These are phyloP conservation scores for Lordiphosa fenestrarum DNA, from an alignment of 2,888 invertebrate species.

Conservation along the genomic window DNA sequence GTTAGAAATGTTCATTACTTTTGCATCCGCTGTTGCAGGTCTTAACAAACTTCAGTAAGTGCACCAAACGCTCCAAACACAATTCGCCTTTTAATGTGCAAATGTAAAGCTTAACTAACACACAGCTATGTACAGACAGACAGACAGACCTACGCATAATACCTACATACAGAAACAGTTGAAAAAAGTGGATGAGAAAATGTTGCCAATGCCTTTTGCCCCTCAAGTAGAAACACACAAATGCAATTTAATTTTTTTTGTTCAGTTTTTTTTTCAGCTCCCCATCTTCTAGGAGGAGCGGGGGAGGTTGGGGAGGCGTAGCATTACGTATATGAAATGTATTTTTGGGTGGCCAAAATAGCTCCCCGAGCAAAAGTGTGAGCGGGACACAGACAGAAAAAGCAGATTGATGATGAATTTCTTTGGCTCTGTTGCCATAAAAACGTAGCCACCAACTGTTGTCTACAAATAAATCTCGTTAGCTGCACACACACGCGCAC, in stretches of 20 bases:
- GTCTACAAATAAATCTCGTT: constrained; percentile 74
- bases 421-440: constrained; percentile 52
- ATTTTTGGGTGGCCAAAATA: constrained; percentile 78
- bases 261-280: constrained; percentile 19
- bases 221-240: constrained; percentile 59
- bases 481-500: constrained; percentile 38
- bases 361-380: constrained; percentile 71
- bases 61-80: constrained; percentile 59
- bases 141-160: constrained; percentile 12
- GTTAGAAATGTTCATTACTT: too few species aligned
- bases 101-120: constrained; percentile 70
- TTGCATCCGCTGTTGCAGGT: constrained; percentile 50
- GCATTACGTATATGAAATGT: constrained; percentile 66
- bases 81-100: constrained; percentile 75
- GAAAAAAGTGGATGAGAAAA: constrained; percentile 10
- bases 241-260: constrained; percentile 69
- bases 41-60: constrained; percentile 49
- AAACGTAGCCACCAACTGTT: constrained; percentile 66
- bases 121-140: constrained; percentile 22
- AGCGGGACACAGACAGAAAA: background rate
- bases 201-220: constrained; percentile 19
- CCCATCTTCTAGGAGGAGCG: constrained; percentile 31
- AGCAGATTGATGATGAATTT: constrained; percentile 57
- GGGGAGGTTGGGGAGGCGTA: background rate
- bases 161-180: constrained; percentile 17